A percentile compares a stretch with the other conserved stretches of the same genome.
Evolutionary conservation across 2,113 vertebrate genomes (phyloP).

Genomic region (Nycticebus coucang): DNA sequence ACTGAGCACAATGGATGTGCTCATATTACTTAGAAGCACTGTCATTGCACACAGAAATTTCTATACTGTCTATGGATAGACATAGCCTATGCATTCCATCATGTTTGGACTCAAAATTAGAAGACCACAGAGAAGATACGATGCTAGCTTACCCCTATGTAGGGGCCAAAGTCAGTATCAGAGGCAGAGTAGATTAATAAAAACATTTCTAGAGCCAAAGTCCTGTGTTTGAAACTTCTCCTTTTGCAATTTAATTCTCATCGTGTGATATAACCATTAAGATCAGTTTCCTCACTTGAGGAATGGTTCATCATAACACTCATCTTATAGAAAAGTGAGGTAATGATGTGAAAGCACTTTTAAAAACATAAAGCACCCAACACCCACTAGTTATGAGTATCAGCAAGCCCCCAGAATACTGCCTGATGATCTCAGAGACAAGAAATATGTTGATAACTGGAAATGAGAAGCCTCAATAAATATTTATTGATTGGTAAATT

Average conservation of each 20-base stretch:
- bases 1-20: neutral
- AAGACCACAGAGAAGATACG: neutral
- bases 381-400: neutral
- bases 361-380: neutral
- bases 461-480: neutral
- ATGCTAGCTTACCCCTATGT: neutral
- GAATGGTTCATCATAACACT: neutral
- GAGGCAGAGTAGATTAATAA: neutral
- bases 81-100: neutral
- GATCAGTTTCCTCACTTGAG: neutral
- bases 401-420: neutral
- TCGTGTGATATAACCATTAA: neutral
- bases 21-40: neutral
- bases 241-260: neutral
- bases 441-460: neutral
- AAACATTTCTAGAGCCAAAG: neutral
- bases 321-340: neutral
- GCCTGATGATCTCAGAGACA: neutral
- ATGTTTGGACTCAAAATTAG: neutral
- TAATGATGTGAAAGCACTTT: neutral
- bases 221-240: neutral
- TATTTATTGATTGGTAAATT: neutral
- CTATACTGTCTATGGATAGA: neutral
- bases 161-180: neutral
- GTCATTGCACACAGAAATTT: neutral